Base-by-base conservation (phyloP, 2,888 invertebrate genomes). In the Zelleria hepariella region DNA sequence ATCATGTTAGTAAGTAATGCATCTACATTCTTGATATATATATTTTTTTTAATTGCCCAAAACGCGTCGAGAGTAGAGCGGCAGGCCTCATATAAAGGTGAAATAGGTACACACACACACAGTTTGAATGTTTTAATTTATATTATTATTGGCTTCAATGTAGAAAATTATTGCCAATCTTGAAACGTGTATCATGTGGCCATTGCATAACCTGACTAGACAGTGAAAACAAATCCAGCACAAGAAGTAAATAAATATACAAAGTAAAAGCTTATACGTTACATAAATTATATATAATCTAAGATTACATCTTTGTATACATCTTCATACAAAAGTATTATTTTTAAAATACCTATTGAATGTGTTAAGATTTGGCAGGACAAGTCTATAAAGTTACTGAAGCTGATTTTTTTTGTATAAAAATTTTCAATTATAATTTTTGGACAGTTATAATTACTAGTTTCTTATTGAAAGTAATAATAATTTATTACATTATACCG, bases 181-280 rank as follows among this genome's bases (percentile, higher is more conserved):
- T 5, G 7, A 10, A 32, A 42, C 10, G 32, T 42, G 32, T 42
- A 10, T 42, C 15, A 62, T 65, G 61, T 69, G 69, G 66, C 65
- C 70, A 68, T 63, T 65, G 66, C 63, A 66, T 64, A 63, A 65
- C 65, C 69, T 78, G 79, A 80, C 80, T 80, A 80, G 79, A 78
- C 68, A 67, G 71, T 48, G 42, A 57, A 68, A 69, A 71, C 64
- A 64, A 64, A 68, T 65, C 66, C 67, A 68, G 67, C 64, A 61
- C 66, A 65, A 62, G 64, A 61, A 62, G 62, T 52, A 60, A 62
- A 61, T 42, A 62, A 6, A 20, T 60, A 57, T 59, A 64, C 59
- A 58, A 59, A 58, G n/a, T 60, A 62, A 57, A 54, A 32, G 24
- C 15, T 23, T 42, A 58, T 62, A 10, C 32, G 10, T 15, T 58